Base-by-base conservation (phyloP, 2,888 invertebrate species). In the Pemphredon lugubris region DNA sequence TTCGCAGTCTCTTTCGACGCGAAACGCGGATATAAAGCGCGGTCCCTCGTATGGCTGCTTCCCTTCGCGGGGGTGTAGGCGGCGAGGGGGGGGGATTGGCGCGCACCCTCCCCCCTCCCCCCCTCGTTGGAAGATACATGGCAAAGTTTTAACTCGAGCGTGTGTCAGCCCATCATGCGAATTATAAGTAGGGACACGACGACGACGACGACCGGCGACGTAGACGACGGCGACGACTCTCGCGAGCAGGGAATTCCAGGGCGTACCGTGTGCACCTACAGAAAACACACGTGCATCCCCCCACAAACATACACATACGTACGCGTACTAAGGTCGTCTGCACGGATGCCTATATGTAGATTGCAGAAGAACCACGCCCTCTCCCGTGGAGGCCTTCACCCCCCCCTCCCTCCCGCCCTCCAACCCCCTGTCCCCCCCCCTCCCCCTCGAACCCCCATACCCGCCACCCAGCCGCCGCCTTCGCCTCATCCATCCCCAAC, bases 361-460 rank as follows among this genome's bases (percentile, higher is more conserved):
- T 84, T 82, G 85, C 85, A 85, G 82, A 83, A 86, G 86, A 87
- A 89, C 89, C 89, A 88, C 89, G 88, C 88, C 88, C 89, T 88
- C 88, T 77, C 76, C 77, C 76, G 82, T 75, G 77, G 80, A 77
- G 75, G 73, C 72, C 81, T 82, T 69, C 73, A 61, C 53, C 68
- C 64, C 47, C 58, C 66, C 57, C 32, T 18, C 18, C 50, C 72
- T 40, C 76, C 76, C 76, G 63, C 73, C 75, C 73, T 69, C 77
- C 71, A 58, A 59, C 72, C 75, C 51, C 73, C 72, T 72, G 74
- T 77, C 66, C 72, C 72, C 74, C 77, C 76, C 72, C 77, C 79
- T 81, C 71, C 75, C 79, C 78, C 86, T 85, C 87, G 87, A 85
- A 84, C 86, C 69, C 74, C 64, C 72, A 59, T 59, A 76, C 76